Evolutionary conservation across 2,888 invertebrate genomes (phyloP), one percentile per base, ranked within the genome.

Genomic region (Eremobia ochroleuca): DNA sequence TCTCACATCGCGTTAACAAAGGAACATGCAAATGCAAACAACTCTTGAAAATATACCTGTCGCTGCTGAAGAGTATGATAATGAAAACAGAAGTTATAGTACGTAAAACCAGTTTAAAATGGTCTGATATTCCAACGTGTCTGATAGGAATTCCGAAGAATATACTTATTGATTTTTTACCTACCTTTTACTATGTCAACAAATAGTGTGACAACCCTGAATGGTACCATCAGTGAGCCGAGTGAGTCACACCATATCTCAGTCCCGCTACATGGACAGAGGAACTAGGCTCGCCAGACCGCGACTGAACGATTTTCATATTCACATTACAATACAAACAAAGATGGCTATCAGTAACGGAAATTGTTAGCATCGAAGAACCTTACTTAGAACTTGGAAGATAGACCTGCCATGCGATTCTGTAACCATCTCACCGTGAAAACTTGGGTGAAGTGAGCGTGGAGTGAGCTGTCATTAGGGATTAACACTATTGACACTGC

Each of bases 201-300:
- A 70, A 61, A 34, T 66, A 52, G 9, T 52, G 69, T 68, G 87
- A 11, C 77, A 87, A 37, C 87, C 87, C 88, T 88, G 74, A n/a
- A 68, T 58, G 69, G 76, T 76, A 58, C 70, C 76, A 72, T 46
- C 75, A 72, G 76, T 74, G 62, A 64, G 67, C 43, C 77, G 58
- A 73, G 71, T 88, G 89, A 90, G 84, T 90, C 88, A 90, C 82
- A 83, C 79, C 64, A 81, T 80, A 81, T 83, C 86, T 79, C 72
- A 71, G 81, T 91, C 90, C 92, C 92, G 92, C 89, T 92, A 92
- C 66, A 62, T 77, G 85, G 85, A 71, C 82, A 61, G 77, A 77
- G 79, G 83, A 86, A 73, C 76, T 68, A 73, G 76, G 81, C 58
- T 77, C 88, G 81, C 15, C 85, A 81, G 90, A 90, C 89, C 91